These are phyloP conservation scores for Bellardia pandia DNA, from an alignment of 2,888 invertebrate genomes.

Conservation along the genomic window DNA sequence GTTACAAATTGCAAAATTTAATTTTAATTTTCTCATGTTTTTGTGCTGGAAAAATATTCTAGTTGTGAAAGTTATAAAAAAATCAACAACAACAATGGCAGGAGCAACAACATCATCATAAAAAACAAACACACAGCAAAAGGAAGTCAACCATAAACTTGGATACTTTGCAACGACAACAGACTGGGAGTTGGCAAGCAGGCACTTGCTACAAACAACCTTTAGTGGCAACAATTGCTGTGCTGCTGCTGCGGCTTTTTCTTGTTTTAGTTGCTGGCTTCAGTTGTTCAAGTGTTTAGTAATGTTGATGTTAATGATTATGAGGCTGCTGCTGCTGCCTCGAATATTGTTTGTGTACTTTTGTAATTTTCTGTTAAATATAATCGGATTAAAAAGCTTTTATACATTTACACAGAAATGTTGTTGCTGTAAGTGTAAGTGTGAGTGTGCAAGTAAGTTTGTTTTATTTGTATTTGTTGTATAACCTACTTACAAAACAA, in stretches of 20 bases:
- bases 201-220: conserved; percentile 27
- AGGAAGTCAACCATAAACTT: conserved; percentile 56
- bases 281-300: conserved; percentile 21
- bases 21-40: conserved; percentile 80
- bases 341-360: conserved; percentile 67
- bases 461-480: conserved; percentile 53
- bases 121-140: conserved; percentile 24
- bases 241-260: conserved; percentile 3
- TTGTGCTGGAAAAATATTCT: conserved; percentile 45
- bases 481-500: conserved; percentile 71
- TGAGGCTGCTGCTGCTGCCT: conserved; percentile 36
- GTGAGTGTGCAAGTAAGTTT: conserved; percentile 4
- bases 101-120: background rate
- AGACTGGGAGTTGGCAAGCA: background rate
- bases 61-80: conserved; percentile 40
- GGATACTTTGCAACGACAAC: background rate
- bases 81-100: background rate
- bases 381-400: conserved; percentile 72
- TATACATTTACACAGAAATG: conserved; percentile 53
- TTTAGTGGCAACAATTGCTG: conserved; percentile 55
- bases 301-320: conserved; percentile 24
- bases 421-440: background rate
- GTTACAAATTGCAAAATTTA: conserved; percentile 84
- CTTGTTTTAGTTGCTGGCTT: conserved; percentile 2
- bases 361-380: conserved; percentile 70